Base-by-base conservation (phyloP, 2,888 invertebrate species). In the Himalopsyche japonica region DNA sequence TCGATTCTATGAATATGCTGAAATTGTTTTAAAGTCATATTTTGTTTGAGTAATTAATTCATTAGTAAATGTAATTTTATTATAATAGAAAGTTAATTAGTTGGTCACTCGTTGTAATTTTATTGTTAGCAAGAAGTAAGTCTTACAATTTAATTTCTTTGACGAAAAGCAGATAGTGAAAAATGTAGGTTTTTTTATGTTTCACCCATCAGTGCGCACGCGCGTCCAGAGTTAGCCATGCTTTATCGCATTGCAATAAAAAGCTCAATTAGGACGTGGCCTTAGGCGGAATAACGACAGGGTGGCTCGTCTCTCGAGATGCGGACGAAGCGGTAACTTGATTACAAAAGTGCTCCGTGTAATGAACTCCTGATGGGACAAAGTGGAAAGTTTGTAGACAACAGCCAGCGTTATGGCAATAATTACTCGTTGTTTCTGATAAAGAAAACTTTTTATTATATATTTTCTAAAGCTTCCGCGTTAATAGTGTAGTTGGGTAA, bases 381-480 rank as follows among this genome's bases (percentile, higher is more conserved):
- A 70, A 70, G 70, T 70, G 70, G 70, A 70, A 70, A 70, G 70
- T 70, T 70, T 70, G 70, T 70, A 70, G 70, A 70, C 70, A 70
- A 70, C 24, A 70, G 64, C 64, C 49, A 49, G 70, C 70, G 70
- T 70, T 70, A 70, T 70, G 70, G 70, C 70, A 70, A 70, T 70
- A 70, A 70, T 70, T 70, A 70, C 70, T 70, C 70, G 70, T 70
- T 30, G 70, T 70, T 10, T 70, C 27, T 70, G 70, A 70, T 70
- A 27, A 27, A 70, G 27, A 15, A 12, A 70, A 70, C 24, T 70
- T 70, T 70, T 70, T 70, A 70, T 27, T 70, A 70, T 12, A 15
- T 70, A 12, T 70, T 70, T 70, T 70, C 10, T 24, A 20, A 57
- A 57, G 70, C 70, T 0, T 27, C 27, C 24, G 30, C 24, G 70